These are phyloP conservation scores for Orthosia gothica DNA, from an alignment of 2,888 invertebrate species.

Conservation along the genomic window DNA sequence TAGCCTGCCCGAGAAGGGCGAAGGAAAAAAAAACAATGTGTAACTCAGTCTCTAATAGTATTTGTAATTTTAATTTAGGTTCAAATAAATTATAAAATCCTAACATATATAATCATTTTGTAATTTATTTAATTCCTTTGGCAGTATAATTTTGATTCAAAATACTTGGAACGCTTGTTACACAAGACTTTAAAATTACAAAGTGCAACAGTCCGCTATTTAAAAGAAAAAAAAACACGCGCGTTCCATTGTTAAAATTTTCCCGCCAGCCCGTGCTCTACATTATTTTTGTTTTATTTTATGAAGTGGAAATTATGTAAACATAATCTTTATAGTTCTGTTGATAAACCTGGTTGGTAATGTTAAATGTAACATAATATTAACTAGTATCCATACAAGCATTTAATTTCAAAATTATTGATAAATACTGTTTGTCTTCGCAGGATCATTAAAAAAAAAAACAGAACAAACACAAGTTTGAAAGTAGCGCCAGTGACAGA, in stretches of 20 bases:
- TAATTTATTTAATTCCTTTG: background rate
- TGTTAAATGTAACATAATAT: background rate
- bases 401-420: too few relatives aligned
- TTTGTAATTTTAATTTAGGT: background rate
- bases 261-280: slow-evolving; percentile 17
- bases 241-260: slow-evolving; percentile 41
- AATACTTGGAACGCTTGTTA: background rate
- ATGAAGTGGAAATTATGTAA: background rate
- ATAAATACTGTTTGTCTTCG: too few relatives aligned
- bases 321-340: background rate
- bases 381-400: too few relatives aligned
- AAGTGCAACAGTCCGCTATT: background rate
- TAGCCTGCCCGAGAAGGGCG: too few relatives aligned
- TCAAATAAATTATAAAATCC: too few relatives aligned
- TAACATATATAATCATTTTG: too few relatives aligned
- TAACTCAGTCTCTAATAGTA: too few relatives aligned
- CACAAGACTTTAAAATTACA: slow-evolving; percentile 2
- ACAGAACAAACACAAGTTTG: too few relatives aligned
- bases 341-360: background rate
- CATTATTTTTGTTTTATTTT: background rate
- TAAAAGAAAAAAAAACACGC: slow-evolving; percentile 12
- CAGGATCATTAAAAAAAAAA: too few relatives aligned
- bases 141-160: background rate
- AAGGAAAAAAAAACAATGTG: too few relatives aligned
- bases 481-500: too few relatives aligned